Percentiles rank a stretch among this genome's conserved stretches.
Conservation (phyloP, 1,140 invertebrate species). For the Tigriopus japonicus region DNA sequence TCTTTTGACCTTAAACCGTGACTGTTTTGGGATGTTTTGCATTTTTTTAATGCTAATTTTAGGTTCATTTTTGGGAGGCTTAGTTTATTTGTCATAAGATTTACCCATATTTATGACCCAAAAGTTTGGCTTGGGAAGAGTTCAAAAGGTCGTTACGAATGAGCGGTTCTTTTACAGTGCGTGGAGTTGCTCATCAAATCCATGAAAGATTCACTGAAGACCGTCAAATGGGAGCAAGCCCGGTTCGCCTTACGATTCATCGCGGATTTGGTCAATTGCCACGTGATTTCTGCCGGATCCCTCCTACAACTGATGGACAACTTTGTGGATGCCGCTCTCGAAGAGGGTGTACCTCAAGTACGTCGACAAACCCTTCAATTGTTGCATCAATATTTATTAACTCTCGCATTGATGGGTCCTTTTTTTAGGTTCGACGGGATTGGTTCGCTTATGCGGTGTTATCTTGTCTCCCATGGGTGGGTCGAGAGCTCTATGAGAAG, state of each 20-base stretch:
- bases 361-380: too few species aligned
- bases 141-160: too few species aligned
- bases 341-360: constrained; percentile 25
- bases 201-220: constrained; percentile 2
- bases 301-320: constrained; percentile 77
- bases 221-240: constrained; percentile 73
- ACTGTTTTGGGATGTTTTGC: too few species aligned
- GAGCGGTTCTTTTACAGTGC: neutral
- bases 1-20: too few species aligned
- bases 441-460: constrained; percentile 94
- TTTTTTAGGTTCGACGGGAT: constrained; percentile 42
- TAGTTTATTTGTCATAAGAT: too few species aligned
- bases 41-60: too few species aligned
- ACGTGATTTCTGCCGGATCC: constrained; percentile 81
- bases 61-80: too few species aligned
- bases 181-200: constrained; percentile 12
- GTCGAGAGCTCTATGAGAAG: constrained; percentile 85
- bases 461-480: constrained; percentile 85
- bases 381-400: too few species aligned
- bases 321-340: constrained; percentile 81
- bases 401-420: constrained; percentile 24
- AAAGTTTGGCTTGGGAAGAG: too few species aligned
- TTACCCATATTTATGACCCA: too few species aligned
- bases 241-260: constrained; percentile 74
- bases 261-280: constrained; percentile 87